Conservation (phyloP, 35 echinoderm and acorn worm species). For the Hemicentrotus pulcherrimus region DNA sequence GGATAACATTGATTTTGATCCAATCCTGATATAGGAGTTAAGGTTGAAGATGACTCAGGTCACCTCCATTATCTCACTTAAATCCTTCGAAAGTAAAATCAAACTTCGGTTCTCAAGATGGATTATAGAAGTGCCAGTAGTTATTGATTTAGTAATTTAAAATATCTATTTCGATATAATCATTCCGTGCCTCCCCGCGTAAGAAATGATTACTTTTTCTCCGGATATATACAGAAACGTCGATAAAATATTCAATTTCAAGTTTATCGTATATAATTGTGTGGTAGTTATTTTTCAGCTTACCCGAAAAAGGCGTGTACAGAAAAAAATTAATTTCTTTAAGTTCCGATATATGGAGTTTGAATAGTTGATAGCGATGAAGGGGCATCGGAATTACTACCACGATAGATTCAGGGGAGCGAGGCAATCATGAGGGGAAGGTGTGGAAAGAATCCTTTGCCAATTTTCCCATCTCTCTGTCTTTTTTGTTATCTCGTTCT, state of each 20-base stretch:
- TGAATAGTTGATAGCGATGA: no score
- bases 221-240: not conserved
- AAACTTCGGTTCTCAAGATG: not conserved
- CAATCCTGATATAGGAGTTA: not conserved
- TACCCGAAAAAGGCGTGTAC: not conserved
- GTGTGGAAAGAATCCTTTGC: no score
- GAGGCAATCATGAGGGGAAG: no score
- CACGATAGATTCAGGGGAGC: no score
- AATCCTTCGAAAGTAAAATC: not conserved
- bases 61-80: not conserved
- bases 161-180: not conserved
- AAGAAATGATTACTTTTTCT: not conserved
- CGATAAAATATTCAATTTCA: not conserved
- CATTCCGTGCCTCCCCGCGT: not conserved
- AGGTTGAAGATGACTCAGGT: not conserved
- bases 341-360: not conserved
- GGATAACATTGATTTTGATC: not conserved
- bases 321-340: not conserved
- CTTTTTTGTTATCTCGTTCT: no score
- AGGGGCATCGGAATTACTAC: no score
- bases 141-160: not conserved
- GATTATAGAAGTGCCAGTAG: not conserved
- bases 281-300: not conserved
- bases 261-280: not conserved
- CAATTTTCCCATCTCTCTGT: no score